Conservation (phyloP, 92 coral and sea anemone genomes). For the Scolanthus callimorphus region DNA sequence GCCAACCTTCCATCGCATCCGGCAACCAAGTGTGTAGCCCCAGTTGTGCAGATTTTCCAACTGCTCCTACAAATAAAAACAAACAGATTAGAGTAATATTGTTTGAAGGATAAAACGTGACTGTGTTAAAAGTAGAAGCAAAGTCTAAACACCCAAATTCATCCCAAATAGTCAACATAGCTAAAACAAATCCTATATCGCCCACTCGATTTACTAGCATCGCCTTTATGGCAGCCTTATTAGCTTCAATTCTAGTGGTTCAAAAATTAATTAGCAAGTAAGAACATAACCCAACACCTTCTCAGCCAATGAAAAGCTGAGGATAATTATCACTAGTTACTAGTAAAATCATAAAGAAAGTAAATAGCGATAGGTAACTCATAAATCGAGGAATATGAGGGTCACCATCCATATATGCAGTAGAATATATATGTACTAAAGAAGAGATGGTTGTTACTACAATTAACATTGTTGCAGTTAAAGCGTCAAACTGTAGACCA, state of each 20-base stretch:
- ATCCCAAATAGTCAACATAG: slow-evolving; percentile 72
- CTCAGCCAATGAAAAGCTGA: slow-evolving; percentile 87
- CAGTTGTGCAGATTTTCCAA: slow-evolving; percentile 87
- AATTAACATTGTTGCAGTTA: slow-evolving; percentile 68
- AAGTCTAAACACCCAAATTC: slow-evolving; percentile 78
- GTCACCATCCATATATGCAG: slow-evolving; percentile 76
- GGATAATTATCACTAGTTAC: slow-evolving; percentile 78
- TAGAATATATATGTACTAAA: slow-evolving; percentile 83
- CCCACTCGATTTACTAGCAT: slow-evolving; percentile 82
- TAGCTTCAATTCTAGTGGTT: slow-evolving; percentile 70
- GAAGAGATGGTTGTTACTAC: slow-evolving; percentile 62
- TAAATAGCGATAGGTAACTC: slow-evolving; percentile 74
- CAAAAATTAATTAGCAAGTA: slow-evolving; percentile 80
- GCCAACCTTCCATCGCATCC: slow-evolving; percentile 90
- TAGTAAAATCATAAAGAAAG: slow-evolving; percentile 76
- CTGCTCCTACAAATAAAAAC: slow-evolving; percentile 70
- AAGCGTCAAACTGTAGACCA: slow-evolving; percentile 79
- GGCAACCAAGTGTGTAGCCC: slow-evolving; percentile 89
- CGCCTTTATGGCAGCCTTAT: slow-evolving; percentile 80
- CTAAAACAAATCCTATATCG: slow-evolving; percentile 78
- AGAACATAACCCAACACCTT: slow-evolving; percentile 85
- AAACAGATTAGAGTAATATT: slow-evolving; percentile 70
- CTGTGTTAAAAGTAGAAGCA: slow-evolving; percentile 67
- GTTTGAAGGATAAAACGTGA: slow-evolving; percentile 44
- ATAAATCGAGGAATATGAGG: slow-evolving; percentile 86